Evolutionary conservation across 2,888 invertebrate species (phyloP), one percentile per base, ranked within the genome.

Genomic region (Pristionchus japonicus): DNA sequence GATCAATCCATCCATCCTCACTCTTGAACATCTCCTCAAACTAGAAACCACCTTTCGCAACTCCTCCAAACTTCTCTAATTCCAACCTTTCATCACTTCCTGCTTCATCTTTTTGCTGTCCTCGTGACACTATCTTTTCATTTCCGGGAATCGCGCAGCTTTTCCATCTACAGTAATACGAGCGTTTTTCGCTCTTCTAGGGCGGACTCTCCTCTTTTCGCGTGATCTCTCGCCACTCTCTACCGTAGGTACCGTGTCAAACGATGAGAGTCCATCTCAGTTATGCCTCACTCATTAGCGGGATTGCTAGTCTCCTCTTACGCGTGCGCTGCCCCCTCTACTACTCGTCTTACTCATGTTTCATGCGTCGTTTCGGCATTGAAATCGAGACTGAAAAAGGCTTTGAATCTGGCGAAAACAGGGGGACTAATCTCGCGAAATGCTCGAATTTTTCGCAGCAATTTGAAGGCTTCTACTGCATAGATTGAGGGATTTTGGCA

Each of bases 331-430:
- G 52, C 52, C 52, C 64, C 31, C 43, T 11, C 11, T 9, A 43
- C 43, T 64, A 64, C 64, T 80, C 80, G 13, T 80, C 80, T 47
- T 80, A 23, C 80, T 80, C 80, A 47, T 43, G 64, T 64, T 64
- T 64, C 64, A 15, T 64, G 64, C 64, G 64, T 31, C 57, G 57
- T 37, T 23, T 52, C 83, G n/a, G 87, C 86, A 37, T 34, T 87
- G n/a, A n/a, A 67, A 57, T 31, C 52, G 57, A 47, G n/a, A 88
- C n/a, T 57, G 23, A 57, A 57, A 57, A 57, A 57, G 9, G 52
- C 57, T n/a, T n/a, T n/a, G n/a, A n/a, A n/a, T n/a, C n/a, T 20
- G 57, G 23, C 9, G n/a, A 57, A 57, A 57, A 20, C 23, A 17
- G 20, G 57, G 57, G 57, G 57, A 57, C 57, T 57, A n/a, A 57